These are phyloP conservation scores for Siniperca obscura DNA, from an alignment of 2,797 vertebrate species.

Conservation along the genomic window DNA sequence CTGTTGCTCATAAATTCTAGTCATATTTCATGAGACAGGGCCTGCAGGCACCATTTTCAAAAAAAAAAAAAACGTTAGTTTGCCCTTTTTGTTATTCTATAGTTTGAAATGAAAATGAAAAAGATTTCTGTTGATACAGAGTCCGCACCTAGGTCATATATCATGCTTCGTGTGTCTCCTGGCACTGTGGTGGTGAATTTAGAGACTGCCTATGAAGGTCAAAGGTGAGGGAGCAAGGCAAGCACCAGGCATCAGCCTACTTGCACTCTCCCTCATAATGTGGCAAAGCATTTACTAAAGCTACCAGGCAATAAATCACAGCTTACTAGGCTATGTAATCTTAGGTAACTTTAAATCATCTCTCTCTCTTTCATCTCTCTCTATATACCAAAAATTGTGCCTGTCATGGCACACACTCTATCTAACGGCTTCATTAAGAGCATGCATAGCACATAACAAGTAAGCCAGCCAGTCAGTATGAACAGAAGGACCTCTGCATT, in stretches of 20 bases:
- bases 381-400: slow-evolving; percentile 9
- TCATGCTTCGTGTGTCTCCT: slow-evolving; percentile 65
- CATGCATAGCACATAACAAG: slow-evolving; percentile 10
- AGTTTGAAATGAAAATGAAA: slow-evolving; percentile 41
- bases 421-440: slow-evolving; percentile 25
- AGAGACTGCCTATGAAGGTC: slow-evolving; percentile 79
- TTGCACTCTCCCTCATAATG: slow-evolving; percentile 34
- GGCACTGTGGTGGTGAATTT: slow-evolving; percentile 83
- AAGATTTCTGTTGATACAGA: slow-evolving; percentile 55
- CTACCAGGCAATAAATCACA: slow-evolving; percentile 20
- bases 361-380: background rate
- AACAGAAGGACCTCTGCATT: slow-evolving; percentile 61
- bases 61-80: slow-evolving; percentile 21
- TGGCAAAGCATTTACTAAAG: slow-evolving; percentile 9
- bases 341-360: background rate
- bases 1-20: slow-evolving; percentile 54
- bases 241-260: slow-evolving; percentile 23
- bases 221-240: slow-evolving; percentile 67
- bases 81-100: slow-evolving; percentile 2
- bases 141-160: slow-evolving; percentile 46
- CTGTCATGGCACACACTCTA: background rate
- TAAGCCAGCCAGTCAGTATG: slow-evolving; percentile 21
- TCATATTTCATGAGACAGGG: slow-evolving; percentile 50
- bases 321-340: background rate
- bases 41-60: slow-evolving; percentile 36